A percentile compares a stretch with the other conserved stretches of the same genome.
Evolutionary conservation across 1,140 invertebrate genomes (phyloP).

Genomic region (Acarapis woodi): DNA sequence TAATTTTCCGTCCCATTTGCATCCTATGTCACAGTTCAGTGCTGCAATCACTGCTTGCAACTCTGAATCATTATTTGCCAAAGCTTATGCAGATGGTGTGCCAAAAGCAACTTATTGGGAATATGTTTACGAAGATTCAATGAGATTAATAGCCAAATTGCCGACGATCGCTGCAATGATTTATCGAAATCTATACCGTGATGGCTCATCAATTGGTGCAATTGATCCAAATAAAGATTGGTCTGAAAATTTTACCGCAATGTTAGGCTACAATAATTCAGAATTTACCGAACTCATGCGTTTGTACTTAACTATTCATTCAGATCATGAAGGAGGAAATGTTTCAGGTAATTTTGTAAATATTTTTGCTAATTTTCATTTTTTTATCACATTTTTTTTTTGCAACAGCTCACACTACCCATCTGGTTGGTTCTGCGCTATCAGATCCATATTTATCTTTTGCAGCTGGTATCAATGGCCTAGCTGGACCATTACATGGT

Average conservation of each 20-base stretch:
- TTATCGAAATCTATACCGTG: conserved; percentile 27
- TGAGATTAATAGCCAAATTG: conserved; percentile 29
- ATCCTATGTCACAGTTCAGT: conserved; percentile 29
- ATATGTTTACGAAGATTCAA: conserved; percentile 25
- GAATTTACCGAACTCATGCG: conserved; percentile 27
- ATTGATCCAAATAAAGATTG: conserved; percentile 28
- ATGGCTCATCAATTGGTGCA: conserved; percentile 23
- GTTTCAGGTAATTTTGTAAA: no score
- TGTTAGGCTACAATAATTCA: conserved; percentile 27
- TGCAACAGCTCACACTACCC: conserved; percentile 28
- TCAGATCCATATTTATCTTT: conserved; percentile 29
- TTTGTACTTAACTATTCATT: conserved; percentile 28
- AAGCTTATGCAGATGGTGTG: conserved; percentile 26
- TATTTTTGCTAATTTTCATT: no score
- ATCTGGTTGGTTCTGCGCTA: conserved; percentile 27
- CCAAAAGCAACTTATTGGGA: conserved; percentile 27
- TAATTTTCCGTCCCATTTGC: conserved; percentile 64
- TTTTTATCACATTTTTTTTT: no score
- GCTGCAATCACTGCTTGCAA: conserved; percentile 27
- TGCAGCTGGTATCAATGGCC: conserved; percentile 26
- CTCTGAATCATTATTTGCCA: conserved; percentile 27
- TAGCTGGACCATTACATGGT: conserved; percentile 29
- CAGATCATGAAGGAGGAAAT: conserved; percentile 28
- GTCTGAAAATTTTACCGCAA: conserved; percentile 26
- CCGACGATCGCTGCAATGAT: conserved; percentile 29